Evolutionary conservation across 2,113 vertebrate species (phyloP), one percentile per base, ranked within the genome.

Genomic region (Siniperca chuatsi): DNA sequence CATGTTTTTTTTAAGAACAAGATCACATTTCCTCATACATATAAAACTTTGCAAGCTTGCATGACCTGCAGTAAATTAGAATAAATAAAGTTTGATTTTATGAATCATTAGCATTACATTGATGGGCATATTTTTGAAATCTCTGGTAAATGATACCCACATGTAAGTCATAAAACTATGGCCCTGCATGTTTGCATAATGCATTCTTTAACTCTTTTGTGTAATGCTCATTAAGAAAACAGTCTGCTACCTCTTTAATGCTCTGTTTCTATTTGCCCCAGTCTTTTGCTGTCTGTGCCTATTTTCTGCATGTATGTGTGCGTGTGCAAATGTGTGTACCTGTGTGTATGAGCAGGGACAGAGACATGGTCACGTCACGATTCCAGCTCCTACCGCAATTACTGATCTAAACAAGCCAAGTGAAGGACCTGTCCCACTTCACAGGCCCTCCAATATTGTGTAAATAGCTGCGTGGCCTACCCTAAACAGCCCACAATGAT

Each of bases 391-490:
- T 66, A 75, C 82, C 7, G 82, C 88, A 92, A 93, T 94, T 89
- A 93, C 81, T 62, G 58, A 69, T 78, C 60, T 70, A 57, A 86
- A 87, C 42, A 81, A 82, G 79, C 40, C 46, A 2, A 50, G 60
- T 88, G 57, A 90, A 90, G 87, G 64, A 82, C 82, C 87, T 79
- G 20, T 48, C 15, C 88, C 85, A 84, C 90, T 89, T 90, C 77
- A 91, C 46, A 58, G 42, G 48, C 67, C 37, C 75, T 92, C 83
- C 68, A 85, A 33, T 80, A 67, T 62, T 62, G 72, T 88, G 84
- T 86, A 86, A 91, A 92, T 85, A 78, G 76, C 67, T 71, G 18
- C 4, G 4, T 74, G 68, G 71, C 57, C 62, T 11, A 72, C 74
- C 78, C 52, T 33, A 91, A 87, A 86, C 9, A 67, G 58, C 48